These are phyloP conservation scores for Drosophila setifemur DNA, from an alignment of 1,140 invertebrate species.

Conservation along the genomic window DNA sequence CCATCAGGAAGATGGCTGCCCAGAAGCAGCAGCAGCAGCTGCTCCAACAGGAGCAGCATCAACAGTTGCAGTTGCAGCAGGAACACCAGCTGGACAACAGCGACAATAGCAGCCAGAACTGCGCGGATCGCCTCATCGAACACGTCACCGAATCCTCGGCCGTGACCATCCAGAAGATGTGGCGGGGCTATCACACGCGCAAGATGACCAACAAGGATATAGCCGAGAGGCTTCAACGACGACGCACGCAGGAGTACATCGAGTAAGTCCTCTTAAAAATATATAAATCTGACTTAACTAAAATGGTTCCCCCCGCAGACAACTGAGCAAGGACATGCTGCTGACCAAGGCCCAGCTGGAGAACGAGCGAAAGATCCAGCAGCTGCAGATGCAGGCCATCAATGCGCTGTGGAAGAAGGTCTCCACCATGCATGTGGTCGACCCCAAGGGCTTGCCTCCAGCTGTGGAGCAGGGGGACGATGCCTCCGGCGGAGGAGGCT, in stretches of 20 bases:
- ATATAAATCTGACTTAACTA: neutral
- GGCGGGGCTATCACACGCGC: slow-evolving; percentile 92
- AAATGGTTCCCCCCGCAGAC: slow-evolving; percentile 82
- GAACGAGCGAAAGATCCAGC: slow-evolving; percentile 92
- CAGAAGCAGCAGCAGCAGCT: slow-evolving; percentile 62
- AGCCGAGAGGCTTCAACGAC: slow-evolving; percentile 90
- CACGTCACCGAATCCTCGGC: slow-evolving; percentile 84
- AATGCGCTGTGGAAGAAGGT: slow-evolving; percentile 95
- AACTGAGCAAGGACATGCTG: slow-evolving; percentile 91
- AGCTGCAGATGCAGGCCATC: slow-evolving; percentile 94
- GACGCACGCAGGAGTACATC: slow-evolving; percentile 93
- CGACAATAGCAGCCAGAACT: slow-evolving; percentile 41
- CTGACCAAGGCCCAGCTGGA: slow-evolving; percentile 91
- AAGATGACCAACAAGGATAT: slow-evolving; percentile 88
- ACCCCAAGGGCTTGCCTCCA: slow-evolving; percentile 12
- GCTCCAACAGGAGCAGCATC: slow-evolving; percentile 51
- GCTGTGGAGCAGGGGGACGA: slow-evolving; percentile 26
- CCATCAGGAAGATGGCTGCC: slow-evolving; percentile 82
- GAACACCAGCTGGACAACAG: slow-evolving; percentile 47
- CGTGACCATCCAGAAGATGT: slow-evolving; percentile 92
- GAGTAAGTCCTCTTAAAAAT: slow-evolving; percentile 84
- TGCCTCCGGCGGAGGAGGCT: neutral
- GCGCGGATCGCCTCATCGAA: slow-evolving; percentile 58
- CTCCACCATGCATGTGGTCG: slow-evolving; percentile 85
- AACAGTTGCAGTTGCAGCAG: slow-evolving; percentile 51